Evolutionary conservation across 2,797 vertebrate genomes (phyloP).

Genomic region (Falco rusticolus): DNA sequence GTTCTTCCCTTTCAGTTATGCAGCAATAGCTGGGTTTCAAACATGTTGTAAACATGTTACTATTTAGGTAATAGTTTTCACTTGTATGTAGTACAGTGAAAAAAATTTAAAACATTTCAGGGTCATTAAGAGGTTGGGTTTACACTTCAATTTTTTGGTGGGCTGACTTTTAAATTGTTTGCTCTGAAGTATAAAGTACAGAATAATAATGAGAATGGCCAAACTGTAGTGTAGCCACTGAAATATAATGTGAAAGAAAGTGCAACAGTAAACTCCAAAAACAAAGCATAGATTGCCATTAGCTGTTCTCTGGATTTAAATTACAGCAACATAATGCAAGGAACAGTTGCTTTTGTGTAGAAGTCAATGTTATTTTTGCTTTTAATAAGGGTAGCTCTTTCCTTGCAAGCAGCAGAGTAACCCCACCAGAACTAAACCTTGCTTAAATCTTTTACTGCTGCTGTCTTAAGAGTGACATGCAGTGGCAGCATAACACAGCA

Average conservation of each 20-base stretch:
- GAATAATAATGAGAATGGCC: background rate
- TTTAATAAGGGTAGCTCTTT: background rate
- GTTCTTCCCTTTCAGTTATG: background rate
- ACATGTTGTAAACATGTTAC: background rate
- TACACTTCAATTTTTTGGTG: background rate
- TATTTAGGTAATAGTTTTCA: background rate
- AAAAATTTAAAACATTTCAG: background rate
- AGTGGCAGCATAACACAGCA: background rate
- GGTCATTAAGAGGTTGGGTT: background rate
- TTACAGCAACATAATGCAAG: background rate
- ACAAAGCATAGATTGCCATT: background rate
- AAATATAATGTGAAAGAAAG: background rate
- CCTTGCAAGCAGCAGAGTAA: background rate
- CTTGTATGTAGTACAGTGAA: background rate
- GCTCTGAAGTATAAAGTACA: background rate
- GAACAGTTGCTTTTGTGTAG: background rate
- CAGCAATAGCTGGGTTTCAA: background rate
- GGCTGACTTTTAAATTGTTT: background rate
- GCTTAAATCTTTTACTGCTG: background rate
- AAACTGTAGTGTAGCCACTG: background rate
- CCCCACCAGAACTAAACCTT: background rate
- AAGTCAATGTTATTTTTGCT: background rate
- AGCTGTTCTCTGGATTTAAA: background rate
- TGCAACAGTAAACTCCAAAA: background rate
- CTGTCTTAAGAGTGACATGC: background rate